These are phyloP conservation scores for Melanotaenia pygmaea DNA, from an alignment of 2,797 vertebrate species.

Conservation along the genomic window DNA sequence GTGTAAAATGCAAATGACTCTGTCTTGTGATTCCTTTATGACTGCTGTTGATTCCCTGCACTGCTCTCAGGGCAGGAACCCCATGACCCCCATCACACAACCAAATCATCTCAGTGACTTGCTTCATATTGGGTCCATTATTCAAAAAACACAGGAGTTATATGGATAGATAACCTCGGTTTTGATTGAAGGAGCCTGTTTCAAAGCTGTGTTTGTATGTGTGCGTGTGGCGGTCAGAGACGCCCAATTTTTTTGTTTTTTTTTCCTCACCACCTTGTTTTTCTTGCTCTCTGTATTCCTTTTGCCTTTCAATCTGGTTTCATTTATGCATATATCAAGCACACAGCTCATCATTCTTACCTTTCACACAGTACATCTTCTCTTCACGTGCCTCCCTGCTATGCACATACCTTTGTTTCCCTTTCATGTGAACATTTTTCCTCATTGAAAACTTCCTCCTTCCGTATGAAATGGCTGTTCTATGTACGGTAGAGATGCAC, in stretches of 20 bases:
- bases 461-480: conserved; percentile 25
- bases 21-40: conserved; percentile 72
- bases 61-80: conserved; percentile 70
- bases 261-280: background rate
- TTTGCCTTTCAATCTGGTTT: conserved; percentile 49
- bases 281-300: conserved; percentile 25
- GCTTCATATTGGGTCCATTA: conserved; percentile 80
- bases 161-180: conserved; percentile 56
- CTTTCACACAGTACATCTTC: conserved; percentile 18
- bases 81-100: conserved; percentile 77
- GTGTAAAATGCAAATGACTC: conserved; percentile 80
- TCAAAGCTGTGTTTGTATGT: conserved; percentile 33
- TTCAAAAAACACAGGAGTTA: conserved; percentile 77
- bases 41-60: conserved; percentile 66
- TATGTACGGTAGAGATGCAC: background rate
- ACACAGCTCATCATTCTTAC: conserved; percentile 35
- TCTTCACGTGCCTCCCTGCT: conserved; percentile 31
- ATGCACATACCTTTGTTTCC: conserved; percentile 18
- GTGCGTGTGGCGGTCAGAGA: conserved; percentile 14
- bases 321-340: conserved; percentile 29
- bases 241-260: conserved; percentile 17
- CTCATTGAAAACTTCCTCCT: conserved; percentile 50
- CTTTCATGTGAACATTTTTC: conserved; percentile 51
- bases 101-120: conserved; percentile 77
- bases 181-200: conserved; percentile 54